These are phyloP conservation scores for Thinocorus orbignyianus DNA, from an alignment of 2,113 vertebrate species.

Conservation along the genomic window DNA sequence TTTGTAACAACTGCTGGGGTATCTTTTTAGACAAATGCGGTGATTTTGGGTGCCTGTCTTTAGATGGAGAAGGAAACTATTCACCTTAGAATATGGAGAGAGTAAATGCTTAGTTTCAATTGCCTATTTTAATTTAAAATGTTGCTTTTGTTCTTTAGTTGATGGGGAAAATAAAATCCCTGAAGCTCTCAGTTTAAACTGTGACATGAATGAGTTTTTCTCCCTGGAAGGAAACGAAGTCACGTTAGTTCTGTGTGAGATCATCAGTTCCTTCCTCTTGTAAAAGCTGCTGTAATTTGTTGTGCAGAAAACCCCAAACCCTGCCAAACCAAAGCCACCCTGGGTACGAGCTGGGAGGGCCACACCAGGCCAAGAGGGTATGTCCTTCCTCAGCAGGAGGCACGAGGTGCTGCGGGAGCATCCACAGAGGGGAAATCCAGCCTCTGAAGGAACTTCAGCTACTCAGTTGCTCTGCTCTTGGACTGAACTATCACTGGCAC, in stretches of 20 bases:
- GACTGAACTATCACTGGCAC: accelerated
- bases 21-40: too few relatives aligned
- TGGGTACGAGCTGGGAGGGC: accelerated
- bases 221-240: accelerated
- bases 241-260: background rate
- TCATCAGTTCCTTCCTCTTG: too few relatives aligned
- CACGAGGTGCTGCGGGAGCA: accelerated
- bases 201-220: accelerated
- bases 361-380: background rate
- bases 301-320: accelerated
- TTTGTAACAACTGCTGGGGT: background rate
- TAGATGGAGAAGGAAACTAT: background rate
- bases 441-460: background rate
- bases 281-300: accelerated
- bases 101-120: background rate
- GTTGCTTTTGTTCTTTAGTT: accelerated
- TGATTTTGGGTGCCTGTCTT: background rate
- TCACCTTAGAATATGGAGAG: background rate
- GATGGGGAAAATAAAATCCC: background rate
- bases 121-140: background rate
- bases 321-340: accelerated
- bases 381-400: background rate
- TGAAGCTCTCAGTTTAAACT: background rate
- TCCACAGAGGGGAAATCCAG: accelerated
- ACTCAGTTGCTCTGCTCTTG: accelerated